Base-by-base conservation (phyloP, 1,140 invertebrate genomes). In the Drosophila pseudoananassae region DNA sequence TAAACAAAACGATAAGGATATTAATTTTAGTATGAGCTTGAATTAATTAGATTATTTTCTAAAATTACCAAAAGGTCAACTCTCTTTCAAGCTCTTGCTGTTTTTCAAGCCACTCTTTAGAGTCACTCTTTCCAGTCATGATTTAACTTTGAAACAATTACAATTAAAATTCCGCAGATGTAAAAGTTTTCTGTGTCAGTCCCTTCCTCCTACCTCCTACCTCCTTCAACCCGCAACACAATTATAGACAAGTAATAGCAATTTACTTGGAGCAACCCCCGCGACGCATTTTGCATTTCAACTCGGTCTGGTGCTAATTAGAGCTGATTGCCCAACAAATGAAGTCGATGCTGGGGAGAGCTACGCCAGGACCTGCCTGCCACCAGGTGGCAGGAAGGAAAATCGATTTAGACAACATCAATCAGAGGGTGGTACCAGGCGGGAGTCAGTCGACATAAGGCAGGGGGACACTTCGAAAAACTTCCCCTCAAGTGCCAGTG, bases 161-260 rank as follows among this genome's bases (percentile, higher is more conserved):
- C 76, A 84, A 84, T 81, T 84, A 55, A 85, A 84, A 80, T 85
- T 75, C 59, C 70, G 36, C 57, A 78, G 58, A 56, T 70, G 71
- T 57, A 57, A 47, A 71, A 72, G 40, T 53, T 65, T 65, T 46
- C 43, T 46, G 15, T 46, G 43, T 20, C 43, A 46, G 12, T 15
- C 17, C 25, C 14, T 15, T 46, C n/a, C 23, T 6, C 17, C 15
- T 8, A 23, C 3, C 14, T 17, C 17, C 55, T 36, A 12, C 9
- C 23, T 9, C 9, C 9, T 27, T 14, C 25, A 47, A n/a, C 23
- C 25, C 15, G 15, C 36, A 46, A 45, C 4, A 50, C 78, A 87
- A 82, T 85, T 78, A 78, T 78, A 63, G 82, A 78, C 82, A 78
- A 87, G 71, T 87, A 87, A 87, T 75, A 59, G 78, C 82, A 87